phyloP scores from a whole-genome alignment of 2,888 invertebrate genomes.

The Ophion obscuratus region DNA sequence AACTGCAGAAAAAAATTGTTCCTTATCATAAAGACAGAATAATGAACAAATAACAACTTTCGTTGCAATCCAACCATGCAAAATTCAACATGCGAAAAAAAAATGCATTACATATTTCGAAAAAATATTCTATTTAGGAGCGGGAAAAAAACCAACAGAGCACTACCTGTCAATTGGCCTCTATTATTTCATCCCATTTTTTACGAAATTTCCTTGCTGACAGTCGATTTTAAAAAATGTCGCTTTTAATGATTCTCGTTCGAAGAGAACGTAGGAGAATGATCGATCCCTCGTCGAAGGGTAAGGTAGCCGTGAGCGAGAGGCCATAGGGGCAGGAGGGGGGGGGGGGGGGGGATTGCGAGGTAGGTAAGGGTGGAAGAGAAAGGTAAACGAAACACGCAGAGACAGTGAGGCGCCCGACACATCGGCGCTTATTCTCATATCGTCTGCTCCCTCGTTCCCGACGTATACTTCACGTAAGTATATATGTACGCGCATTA shows the following conservation, averaged over 20 bases:
- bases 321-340: not conserved
- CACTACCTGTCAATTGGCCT: no score
- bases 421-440: constrained; percentile 75
- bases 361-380: constrained; percentile 6
- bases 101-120: no score
- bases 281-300: not conserved
- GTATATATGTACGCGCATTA: not conserved
- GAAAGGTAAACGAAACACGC: constrained; percentile 57
- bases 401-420: constrained; percentile 75
- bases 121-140: no score
- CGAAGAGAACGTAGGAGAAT: not conserved
- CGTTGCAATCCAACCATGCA: no score
- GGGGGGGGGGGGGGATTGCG: not conserved
- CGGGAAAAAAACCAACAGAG: no score
- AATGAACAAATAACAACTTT: no score
- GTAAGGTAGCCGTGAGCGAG: not conserved
- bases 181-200: no score
- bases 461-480: constrained; percentile 68
- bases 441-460: constrained; percentile 77
- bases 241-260: not conserved
- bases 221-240: not conserved
- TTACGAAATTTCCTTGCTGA: no score
- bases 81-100: no score
- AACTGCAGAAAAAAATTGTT: no score
- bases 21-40: no score